phyloP scores from a whole-genome alignment of 2,113 vertebrate species.

The Callocephalon fimbriatum region DNA sequence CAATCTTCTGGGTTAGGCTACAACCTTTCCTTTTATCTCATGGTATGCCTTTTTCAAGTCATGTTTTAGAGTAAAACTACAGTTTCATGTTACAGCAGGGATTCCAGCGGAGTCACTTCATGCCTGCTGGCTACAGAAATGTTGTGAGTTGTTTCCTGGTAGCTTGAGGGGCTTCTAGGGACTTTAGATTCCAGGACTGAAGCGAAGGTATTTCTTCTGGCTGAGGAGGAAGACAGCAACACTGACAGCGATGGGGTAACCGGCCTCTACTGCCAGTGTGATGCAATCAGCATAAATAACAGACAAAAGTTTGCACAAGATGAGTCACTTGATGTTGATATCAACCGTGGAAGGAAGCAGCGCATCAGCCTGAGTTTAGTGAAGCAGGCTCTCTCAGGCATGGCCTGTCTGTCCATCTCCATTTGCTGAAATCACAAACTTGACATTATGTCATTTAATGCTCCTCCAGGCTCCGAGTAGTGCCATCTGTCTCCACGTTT shows the following conservation, averaged over 20 bases:
- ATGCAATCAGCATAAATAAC: background rate
- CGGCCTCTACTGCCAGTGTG: background rate
- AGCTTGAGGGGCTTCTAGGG: background rate
- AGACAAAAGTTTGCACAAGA: background rate
- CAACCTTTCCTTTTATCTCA: background rate
- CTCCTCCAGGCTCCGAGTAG: rapidly evolving
- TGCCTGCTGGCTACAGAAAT: background rate
- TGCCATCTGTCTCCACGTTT: background rate
- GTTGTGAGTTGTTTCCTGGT: background rate
- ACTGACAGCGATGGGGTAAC: background rate
- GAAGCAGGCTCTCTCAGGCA: rapidly evolving
- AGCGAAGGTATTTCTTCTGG: background rate
- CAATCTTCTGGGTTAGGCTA: background rate
- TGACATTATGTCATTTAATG: background rate
- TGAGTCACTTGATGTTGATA: background rate
- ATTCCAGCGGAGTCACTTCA: background rate
- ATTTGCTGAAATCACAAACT: background rate
- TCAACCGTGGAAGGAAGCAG: background rate
- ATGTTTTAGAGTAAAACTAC: background rate
- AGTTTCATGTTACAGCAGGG: background rate
- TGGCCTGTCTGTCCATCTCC: background rate
- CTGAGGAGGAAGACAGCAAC: background rate
- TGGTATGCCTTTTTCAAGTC: background rate
- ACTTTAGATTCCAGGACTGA: background rate
- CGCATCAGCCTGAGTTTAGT: background rate